Conservation (phyloP, 2,888 invertebrate species). For the Drosophila paucipuncta region DNA sequence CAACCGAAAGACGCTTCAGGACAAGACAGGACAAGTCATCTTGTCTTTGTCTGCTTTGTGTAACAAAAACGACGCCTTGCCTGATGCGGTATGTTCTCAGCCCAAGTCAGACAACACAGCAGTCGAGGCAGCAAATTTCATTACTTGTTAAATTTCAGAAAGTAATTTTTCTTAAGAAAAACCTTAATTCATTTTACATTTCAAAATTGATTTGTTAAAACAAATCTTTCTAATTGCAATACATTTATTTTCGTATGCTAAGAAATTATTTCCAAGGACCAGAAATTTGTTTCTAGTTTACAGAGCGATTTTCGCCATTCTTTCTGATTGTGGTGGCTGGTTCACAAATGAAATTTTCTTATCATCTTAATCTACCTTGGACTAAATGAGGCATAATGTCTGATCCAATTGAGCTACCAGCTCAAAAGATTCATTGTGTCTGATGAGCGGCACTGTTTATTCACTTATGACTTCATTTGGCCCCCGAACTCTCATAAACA, state of each 20-base stretch:
- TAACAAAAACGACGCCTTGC: background rate
- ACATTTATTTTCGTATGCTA: background rate
- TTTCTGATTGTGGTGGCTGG: background rate
- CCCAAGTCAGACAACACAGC: background rate
- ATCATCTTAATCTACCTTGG: background rate
- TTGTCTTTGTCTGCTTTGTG: background rate
- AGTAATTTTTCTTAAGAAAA: background rate
- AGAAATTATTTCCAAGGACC: background rate
- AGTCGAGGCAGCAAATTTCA: background rate
- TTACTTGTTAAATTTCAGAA: background rate
- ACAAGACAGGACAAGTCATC: background rate
- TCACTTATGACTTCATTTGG: conserved; percentile 57
- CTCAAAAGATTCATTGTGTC: conserved; percentile 16
- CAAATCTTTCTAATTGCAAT: background rate
- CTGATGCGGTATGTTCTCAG: background rate
- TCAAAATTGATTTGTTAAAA: background rate
- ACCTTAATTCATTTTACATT: background rate
- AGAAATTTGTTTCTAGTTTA: background rate
- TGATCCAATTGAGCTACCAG: background rate
- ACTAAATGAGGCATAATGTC: background rate
- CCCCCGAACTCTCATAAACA: conserved; percentile 37
- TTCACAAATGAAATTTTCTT: background rate
- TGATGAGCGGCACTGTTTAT: conserved; percentile 23
- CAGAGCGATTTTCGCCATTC: background rate
- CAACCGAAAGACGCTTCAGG: background rate